Conservation (phyloP, 2,113 vertebrate species). For the Labeo catla region DNA sequence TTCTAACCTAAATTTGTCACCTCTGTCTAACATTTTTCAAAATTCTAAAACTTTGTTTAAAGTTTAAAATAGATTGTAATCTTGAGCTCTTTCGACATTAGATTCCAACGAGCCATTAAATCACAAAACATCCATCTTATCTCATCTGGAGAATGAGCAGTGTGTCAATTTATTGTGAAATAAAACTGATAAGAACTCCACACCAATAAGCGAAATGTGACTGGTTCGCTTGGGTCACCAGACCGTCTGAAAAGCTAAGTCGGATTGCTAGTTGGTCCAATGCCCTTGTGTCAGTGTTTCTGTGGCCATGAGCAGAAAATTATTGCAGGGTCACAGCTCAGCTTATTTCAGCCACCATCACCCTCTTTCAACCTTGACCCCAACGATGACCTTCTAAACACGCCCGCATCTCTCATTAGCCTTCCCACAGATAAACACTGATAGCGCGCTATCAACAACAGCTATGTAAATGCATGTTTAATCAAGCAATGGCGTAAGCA, state of each 20-base stretch:
- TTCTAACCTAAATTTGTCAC: too few species aligned
- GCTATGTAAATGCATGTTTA: constrained; percentile 5
- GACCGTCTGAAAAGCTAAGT: too few species aligned
- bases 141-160: neutral
- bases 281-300: neutral
- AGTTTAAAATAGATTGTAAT: neutral
- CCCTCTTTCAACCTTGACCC: neutral
- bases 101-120: neutral
- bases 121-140: neutral
- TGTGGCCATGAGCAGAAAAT: neutral
- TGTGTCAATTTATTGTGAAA: neutral
- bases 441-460: neutral
- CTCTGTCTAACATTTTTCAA: too few species aligned
- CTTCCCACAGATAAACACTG: neutral
- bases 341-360: neutral
- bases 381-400: neutral
- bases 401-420: neutral
- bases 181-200: neutral
- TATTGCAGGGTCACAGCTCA: neutral
- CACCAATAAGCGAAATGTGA: neutral
- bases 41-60: too few species aligned
- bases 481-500: neutral
- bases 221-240: neutral
- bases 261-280: neutral
- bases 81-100: neutral